Conservation (phyloP, 2,113 vertebrate genomes). For the Sinocyclocheilus maitianheensis region DNA sequence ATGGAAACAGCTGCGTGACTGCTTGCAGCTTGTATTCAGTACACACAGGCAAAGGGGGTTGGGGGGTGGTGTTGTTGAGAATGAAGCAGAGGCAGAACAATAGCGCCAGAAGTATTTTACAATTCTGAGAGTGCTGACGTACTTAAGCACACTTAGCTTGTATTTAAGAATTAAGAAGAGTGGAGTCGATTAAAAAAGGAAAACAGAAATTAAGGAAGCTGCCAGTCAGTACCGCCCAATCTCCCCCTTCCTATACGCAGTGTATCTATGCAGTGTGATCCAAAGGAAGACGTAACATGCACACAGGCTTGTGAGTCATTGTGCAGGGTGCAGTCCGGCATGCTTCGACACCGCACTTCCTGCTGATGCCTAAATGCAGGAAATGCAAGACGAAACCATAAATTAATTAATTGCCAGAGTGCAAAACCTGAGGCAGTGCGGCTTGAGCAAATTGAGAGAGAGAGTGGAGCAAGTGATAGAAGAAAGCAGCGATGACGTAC, state of each 20-base stretch:
- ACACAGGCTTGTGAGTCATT: conserved; percentile 47
- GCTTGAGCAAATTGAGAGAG: conserved; percentile 20
- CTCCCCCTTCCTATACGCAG: background rate
- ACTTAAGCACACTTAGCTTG: conserved; percentile 62
- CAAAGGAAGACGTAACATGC: background rate
- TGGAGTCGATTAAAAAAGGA: conserved; percentile 27
- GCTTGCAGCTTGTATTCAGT: conserved; percentile 79
- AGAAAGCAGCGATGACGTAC: conserved; percentile 49
- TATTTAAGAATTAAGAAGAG: conserved; percentile 63
- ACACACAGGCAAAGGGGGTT: conserved; percentile 67
- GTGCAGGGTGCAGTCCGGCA: conserved; percentile 34
- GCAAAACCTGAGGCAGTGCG: conserved; percentile 38
- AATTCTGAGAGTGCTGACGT: conserved; percentile 71
- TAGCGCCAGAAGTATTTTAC: conserved; percentile 77
- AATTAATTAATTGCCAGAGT: conserved; percentile 41
- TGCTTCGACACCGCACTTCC: conserved; percentile 15
- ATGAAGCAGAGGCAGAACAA: conserved; percentile 66
- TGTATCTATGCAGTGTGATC: background rate
- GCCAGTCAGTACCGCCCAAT: conserved; percentile 11
- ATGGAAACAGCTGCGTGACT: conserved; percentile 85
- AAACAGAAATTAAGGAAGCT: conserved; percentile 45
- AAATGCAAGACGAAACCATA: conserved; percentile 35
- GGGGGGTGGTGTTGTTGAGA: conserved; percentile 12
- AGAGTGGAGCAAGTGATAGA: background rate
- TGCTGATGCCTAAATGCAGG: background rate